Base-by-base conservation (phyloP, 1,140 invertebrate species). In the Melitaea cinxia region DNA sequence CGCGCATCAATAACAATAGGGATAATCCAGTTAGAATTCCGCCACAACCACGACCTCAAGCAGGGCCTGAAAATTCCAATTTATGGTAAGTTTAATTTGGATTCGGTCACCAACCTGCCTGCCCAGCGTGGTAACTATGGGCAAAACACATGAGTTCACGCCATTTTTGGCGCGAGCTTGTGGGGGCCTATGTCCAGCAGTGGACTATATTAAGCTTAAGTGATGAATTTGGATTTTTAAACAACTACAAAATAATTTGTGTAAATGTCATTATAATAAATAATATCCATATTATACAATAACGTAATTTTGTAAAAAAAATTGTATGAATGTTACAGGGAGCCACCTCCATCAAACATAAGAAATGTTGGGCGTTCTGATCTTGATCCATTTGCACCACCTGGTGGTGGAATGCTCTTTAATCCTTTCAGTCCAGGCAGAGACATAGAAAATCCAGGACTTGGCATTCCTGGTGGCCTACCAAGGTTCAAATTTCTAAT, bases 391-490 rank as follows among this genome's bases (percentile, higher is more conserved):
- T 93, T 97, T 49, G 93, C 92, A 66, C 77, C 89, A 19, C 75
- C 77, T 47, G 93, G 93, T 33, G 91, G 93, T 67, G 95, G 95
- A 53, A 97, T 96, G 95, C 66, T 97, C 7, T 96, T 95, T 80
- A 92, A 96, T 82, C 95, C 95, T 1, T 93, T 92, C 55, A 65
- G 68, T 24, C 83, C 82, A 30, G 63, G 70, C 65, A 65, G 77
- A 30, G 76, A 87, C 35, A 86, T 89, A 47, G 89, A 91, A 24
- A 91, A 92, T 49, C 85, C 88, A 19, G 92, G 91, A 4, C 67
- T 92, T 28, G 93, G 93, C 60, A 72, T 93, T 28, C 92, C 93
- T 55, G 93, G 93, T 33, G 88, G 91, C 70, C 63, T 94, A 39
- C 93, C 93, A 12, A 91, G 86, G 93, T 94, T 80, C 65, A 14